Evolutionary conservation across 1,140 invertebrate species (phyloP).

Genomic region (Diachasmimorpha longicaudata): DNA sequence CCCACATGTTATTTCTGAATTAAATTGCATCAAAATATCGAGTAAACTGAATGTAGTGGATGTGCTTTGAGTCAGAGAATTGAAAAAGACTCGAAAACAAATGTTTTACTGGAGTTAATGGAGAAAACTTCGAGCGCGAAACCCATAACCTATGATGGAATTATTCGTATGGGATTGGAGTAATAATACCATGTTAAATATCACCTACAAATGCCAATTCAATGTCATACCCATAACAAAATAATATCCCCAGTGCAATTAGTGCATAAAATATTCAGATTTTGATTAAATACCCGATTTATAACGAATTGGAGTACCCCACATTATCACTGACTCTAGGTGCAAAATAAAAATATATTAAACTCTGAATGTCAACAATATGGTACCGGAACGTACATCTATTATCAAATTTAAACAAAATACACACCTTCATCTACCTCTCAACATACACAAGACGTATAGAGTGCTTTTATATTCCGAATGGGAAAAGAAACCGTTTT

Average conservation of each 20-base stretch:
- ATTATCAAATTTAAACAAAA: conserved; percentile 6
- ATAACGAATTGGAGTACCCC: conserved; percentile 2
- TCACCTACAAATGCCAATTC: neutral
- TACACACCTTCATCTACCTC: conserved; percentile 65
- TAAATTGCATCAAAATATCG: neutral
- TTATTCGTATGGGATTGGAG: neutral
- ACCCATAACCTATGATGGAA: conserved; percentile 38
- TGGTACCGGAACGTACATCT: conserved; percentile 19
- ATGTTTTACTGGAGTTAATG: conserved; percentile 10
- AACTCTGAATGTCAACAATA: conserved; percentile 7
- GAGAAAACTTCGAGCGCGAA: conserved; percentile 8
- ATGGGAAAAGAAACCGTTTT: conserved; percentile 51
- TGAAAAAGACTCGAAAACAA: neutral
- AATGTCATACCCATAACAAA: neutral
- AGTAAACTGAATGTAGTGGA: neutral
- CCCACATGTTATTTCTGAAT: neutral
- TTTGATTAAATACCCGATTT: conserved; percentile 15
- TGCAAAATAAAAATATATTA: neutral
- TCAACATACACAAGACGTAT: conserved; percentile 52
- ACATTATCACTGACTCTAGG: conserved; percentile 6
- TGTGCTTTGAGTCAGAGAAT: neutral
- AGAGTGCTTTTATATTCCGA: conserved; percentile 46
- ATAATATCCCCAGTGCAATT: neutral
- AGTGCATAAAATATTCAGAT: neutral
- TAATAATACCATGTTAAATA: neutral